Base-by-base conservation (phyloP, 2,797 vertebrate species). In the Mormyrops boulengeri region DNA sequence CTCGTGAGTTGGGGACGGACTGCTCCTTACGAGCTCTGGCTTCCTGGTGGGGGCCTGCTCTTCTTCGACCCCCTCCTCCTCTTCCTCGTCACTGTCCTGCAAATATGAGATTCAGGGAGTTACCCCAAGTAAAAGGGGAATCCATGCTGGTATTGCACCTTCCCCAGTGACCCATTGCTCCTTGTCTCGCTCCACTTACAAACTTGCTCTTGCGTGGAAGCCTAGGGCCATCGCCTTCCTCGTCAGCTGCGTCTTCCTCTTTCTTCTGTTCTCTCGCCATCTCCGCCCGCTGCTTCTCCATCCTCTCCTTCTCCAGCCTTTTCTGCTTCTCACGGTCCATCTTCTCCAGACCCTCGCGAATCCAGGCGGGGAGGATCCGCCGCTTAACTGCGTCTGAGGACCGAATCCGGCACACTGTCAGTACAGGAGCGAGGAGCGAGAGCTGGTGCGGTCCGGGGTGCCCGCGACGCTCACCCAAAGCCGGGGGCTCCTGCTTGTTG, bases 261-360 rank as follows among this genome's bases (percentile, higher is more conserved):
- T 94, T 94, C 90, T 96, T 96, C 85, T 97, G 97, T 30, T 98
- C 97, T 92, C 97, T 97, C 89, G 96, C 96, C 94, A 98, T 96
- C 85, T 98, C 97, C 62, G 97, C 97, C 1, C 98, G 97, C 88
- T 99, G 97, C 91, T 98, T 98, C 90, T 99, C 98, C 97, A 99
- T 97, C 90, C 98, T 95, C 92, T 99, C 99, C 77, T 97, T 97
- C 91, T 99, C 99, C 91, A 99, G 87, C 92, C 98, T 99, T 94
- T 98, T 99, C 94, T 99, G 98, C 91, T 99, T 99, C 93, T 99
- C 99, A 91, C 98, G 93, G 94, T 99, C 98, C 98, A 99, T 99
- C 94, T 99, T 99, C 94, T 99, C 98, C 88, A 99, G 97, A 44
- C 99, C 99, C 92, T 99, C 99, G 55, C 99, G 96, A 93, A 99